Evolutionary conservation across 2,888 invertebrate species (phyloP).

Genomic region (Sarcophaga carnaria): DNA sequence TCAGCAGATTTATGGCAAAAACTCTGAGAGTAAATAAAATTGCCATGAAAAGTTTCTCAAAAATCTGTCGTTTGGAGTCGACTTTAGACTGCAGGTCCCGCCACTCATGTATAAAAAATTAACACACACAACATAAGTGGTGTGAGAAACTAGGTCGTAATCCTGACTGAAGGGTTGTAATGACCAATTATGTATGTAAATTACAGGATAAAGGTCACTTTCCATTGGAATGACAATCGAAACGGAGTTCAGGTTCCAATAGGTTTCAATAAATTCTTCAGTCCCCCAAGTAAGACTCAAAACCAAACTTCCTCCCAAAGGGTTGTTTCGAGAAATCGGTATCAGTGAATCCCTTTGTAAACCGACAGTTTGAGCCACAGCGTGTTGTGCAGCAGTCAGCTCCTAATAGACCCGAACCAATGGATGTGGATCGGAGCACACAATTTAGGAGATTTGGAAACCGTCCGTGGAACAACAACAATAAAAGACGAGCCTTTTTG

Average conservation of each 20-base stretch:
- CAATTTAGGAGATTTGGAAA: slow-evolving; percentile 10
- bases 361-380: background rate
- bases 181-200: too few relatives aligned
- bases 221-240: background rate
- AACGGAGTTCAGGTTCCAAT: slow-evolving; percentile 21
- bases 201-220: background rate
- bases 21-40: too few relatives aligned
- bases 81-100: too few relatives aligned
- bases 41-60: background rate
- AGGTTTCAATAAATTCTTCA: background rate
- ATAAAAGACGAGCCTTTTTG: slow-evolving; percentile 2
- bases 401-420: background rate
- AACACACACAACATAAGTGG: too few relatives aligned
- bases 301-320: slow-evolving; percentile 1
- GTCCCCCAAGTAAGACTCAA: slow-evolving; percentile 17
- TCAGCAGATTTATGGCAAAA: too few relatives aligned
- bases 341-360: slow-evolving; percentile 7
- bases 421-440: slow-evolving; percentile 9
- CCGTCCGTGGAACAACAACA: slow-evolving; percentile 1
- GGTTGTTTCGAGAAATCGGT: background rate
- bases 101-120: too few relatives aligned
- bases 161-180: too few relatives aligned
- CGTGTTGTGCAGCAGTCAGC: slow-evolving; percentile 12
- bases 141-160: too few relatives aligned
- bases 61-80: too few relatives aligned